Conservation (phyloP, 92 coral and sea anemone species). For the Actinostola sp. region DNA sequence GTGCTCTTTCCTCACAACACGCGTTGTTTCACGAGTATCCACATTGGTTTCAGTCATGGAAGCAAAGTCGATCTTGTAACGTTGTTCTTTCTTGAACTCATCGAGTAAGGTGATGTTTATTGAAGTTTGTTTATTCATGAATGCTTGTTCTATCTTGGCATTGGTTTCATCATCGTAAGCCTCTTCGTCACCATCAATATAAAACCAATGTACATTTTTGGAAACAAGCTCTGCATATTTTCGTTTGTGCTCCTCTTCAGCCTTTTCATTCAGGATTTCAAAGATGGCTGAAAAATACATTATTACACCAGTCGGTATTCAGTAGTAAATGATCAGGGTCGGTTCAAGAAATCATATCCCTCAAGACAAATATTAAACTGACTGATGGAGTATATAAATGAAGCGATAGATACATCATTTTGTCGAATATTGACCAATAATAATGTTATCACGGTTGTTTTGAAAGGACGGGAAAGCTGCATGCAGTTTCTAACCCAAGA, state of each 20-base stretch:
- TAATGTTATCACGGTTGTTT: too few relatives aligned
- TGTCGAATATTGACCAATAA: too few relatives aligned
- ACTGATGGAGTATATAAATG: too few relatives aligned
- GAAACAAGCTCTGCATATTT: conserved; percentile 38
- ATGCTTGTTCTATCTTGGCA: conserved; percentile 71
- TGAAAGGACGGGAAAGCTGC: too few relatives aligned
- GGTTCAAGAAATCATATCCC: too few relatives aligned
- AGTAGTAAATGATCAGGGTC: neutral
- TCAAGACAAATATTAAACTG: too few relatives aligned
- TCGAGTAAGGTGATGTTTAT: conserved; percentile 1
- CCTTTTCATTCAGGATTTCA: conserved; percentile 34
- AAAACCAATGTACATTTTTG: conserved; percentile 70
- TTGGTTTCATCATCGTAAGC: conserved; percentile 52
- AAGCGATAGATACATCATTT: too few relatives aligned
- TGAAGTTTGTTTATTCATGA: conserved; percentile 22
- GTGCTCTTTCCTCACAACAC: conserved; percentile 59
- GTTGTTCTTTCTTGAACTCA: neutral
- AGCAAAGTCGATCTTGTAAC: conserved; percentile 61
- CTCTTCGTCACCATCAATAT: conserved; percentile 10
- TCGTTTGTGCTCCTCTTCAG: conserved; percentile 56
- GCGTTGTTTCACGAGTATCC: conserved; percentile 13
- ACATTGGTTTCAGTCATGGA: conserved; percentile 58
- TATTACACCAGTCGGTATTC: neutral
- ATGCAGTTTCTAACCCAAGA: too few relatives aligned
- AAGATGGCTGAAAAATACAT: conserved; percentile 14